Evolutionary conservation across 1,140 invertebrate genomes (phyloP), one percentile per base, ranked within the genome.

Genomic region (Drosophila ambigua): DNA sequence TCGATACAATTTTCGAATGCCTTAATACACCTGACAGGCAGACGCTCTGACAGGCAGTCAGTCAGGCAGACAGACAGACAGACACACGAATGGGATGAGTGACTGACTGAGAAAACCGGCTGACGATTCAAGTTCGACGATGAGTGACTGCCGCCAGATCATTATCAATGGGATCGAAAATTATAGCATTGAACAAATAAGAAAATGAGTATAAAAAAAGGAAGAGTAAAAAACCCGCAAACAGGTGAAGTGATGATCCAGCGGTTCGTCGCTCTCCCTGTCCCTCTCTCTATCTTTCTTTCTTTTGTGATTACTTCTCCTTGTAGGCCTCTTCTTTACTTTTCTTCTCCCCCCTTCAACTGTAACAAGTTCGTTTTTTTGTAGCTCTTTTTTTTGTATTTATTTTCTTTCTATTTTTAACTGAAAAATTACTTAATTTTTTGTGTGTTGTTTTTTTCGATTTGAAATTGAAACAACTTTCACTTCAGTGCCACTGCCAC

Each of bases 391-490:
- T 65, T 55, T 62, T 57, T 67, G 54, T 52, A 52, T 44, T 55
- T 51, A 45, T 57, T 54, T 45, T 53, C 39, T 54, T 49, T 46
- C 39, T 68, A 41, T 50, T 68, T 69, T 68, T 69, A 68, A 68
- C 64, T 49, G 66, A 75, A 62, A 82, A 82, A 82, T 83, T 83
- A 79, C 79, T 79, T 79, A 79, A 83, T 79, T 83, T 78, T 68
- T 82, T 46, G 55, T 62, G 43, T 66, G 60, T 57, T 64, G 16
- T 74, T 57, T 48, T 20, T 43, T 69, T 24, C 46, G 74, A 79
- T 82, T 83, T 65, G 76, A 82, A 76, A 83, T 75, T 68, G 61
- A 74, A 79, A 72, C 72, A 83, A 85, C 80, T 83, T 83, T 83
- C 80, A 79, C 80, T 84, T 72, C 72, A 80, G 44, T 79, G 83